Evolutionary conservation across 2,888 invertebrate species (phyloP), one percentile per base, ranked within the genome.

Genomic region (Zaprionus obscuricornis): DNA sequence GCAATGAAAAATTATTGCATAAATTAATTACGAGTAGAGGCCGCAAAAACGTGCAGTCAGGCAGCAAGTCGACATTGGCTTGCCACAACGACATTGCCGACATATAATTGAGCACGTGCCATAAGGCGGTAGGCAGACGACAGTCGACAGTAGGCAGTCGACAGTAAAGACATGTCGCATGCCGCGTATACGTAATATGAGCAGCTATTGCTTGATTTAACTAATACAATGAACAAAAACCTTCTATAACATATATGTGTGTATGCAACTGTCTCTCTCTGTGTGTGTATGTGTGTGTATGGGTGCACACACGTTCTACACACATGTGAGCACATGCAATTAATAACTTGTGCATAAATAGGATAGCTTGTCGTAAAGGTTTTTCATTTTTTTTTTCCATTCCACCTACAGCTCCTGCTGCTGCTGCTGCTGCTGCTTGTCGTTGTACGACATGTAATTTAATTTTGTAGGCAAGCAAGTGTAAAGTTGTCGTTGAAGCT

Each of bases 1-100:
- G 85, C 73, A 73, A 83, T 85, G 76, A 72, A 83, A 85, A 78
- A 81, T 81, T 83, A 81, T 81, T 81, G 76, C 83, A 81, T 85
- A 83, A 81, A 81, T 85, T 83, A 85, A 81, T 82, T 85, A 85
- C 72, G 50, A 66, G 43, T 40, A 60, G 33, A 34, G 27, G 5
- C 10, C 17, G 33, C 26, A 16, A 51, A 57, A 43, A 78, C 79
- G 68, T 75, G 76, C 51, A 20, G 24, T 18, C 50, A 49, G 42
- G 1, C 46, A 45, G 37, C 33, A 51, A 26, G 49, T 8, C 16
- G 47, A 24, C 24, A 57, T n/a, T n/a, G 65, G 64, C 51, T 58
- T 63, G 33, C 42, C 40, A 29, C 37, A 31, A 50, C 33, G 31
- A 46, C 22, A 40, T 22, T 18, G 64, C 47, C 51, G 52, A 52